These are phyloP conservation scores for Phanerotoma sp. DNA, from an alignment of 2,888 invertebrate species.

Conservation along the genomic window DNA sequence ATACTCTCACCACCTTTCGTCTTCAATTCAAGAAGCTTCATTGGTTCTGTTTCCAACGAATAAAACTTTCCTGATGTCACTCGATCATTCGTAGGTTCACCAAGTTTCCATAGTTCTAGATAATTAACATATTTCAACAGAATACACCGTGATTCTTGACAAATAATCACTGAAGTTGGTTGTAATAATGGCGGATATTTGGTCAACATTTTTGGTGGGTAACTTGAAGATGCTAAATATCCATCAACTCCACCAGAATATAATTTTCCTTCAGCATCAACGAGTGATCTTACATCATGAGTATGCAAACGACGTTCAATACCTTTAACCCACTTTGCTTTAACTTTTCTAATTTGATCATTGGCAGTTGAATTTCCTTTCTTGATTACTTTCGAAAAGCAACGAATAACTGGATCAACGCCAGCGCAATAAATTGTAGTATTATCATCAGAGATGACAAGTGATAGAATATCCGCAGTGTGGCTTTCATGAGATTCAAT, in stretches of 20 bases:
- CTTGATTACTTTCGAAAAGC: conserved; percentile 69
- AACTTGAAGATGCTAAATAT: conserved; percentile 72
- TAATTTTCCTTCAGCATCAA: conserved; percentile 66
- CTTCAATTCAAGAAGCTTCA: conserved; percentile 70
- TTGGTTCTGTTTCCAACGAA: conserved; percentile 59
- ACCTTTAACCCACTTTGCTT: conserved; percentile 79
- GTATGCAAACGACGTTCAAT: conserved; percentile 78
- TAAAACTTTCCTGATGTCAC: conserved; percentile 38
- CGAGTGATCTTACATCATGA: conserved; percentile 81
- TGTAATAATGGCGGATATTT: conserved; percentile 75
- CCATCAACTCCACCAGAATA: conserved; percentile 83
- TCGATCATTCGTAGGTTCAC: conserved; percentile 48
- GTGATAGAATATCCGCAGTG: conserved; percentile 75
- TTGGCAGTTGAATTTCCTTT: conserved; percentile 48
- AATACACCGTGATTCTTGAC: conserved; percentile 61
- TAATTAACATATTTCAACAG: conserved; percentile 62
- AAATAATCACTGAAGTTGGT: conserved; percentile 62
- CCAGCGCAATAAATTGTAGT: conserved; percentile 75
- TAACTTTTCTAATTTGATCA: conserved; percentile 53
- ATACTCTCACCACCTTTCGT: conserved; percentile 69
- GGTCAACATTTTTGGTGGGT: conserved; percentile 67
- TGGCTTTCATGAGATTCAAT: conserved; percentile 79
- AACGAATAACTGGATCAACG: conserved; percentile 78
- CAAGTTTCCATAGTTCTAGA: conserved; percentile 69
- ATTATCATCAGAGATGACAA: conserved; percentile 72